Conservation (phyloP, 2,888 invertebrate species). For the Eustalomyia histrio region DNA sequence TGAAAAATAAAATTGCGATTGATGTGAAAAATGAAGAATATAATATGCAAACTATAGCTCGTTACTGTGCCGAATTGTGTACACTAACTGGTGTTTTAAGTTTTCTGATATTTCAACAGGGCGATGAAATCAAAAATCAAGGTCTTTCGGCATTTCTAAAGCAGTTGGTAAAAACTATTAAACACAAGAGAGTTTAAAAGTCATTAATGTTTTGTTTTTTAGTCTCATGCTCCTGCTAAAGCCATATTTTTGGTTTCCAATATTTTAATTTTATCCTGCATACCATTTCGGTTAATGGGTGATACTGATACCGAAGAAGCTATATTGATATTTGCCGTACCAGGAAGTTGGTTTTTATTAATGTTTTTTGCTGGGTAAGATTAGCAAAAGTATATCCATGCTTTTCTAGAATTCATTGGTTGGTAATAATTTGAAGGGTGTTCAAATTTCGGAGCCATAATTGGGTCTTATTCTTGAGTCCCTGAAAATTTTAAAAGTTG, state of each 20-base stretch:
- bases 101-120: slow-evolving; percentile 94
- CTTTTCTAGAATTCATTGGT: too few species aligned
- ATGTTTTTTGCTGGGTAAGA: slow-evolving; percentile 99
- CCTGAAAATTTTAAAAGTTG: too few species aligned
- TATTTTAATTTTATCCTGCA: slow-evolving; percentile 91
- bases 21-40: slow-evolving; percentile 74
- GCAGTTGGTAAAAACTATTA: slow-evolving; percentile 92
- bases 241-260: slow-evolving; percentile 95
- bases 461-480: too few species aligned
- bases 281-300: slow-evolving; percentile 89
- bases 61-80: slow-evolving; percentile 90
- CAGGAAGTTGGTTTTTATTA: slow-evolving; percentile 97
- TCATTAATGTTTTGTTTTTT: slow-evolving; percentile 48
- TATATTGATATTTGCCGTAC: slow-evolving; percentile 93
- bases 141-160: slow-evolving; percentile 93
- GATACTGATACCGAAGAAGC: slow-evolving; percentile 93
- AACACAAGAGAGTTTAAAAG: too few species aligned
- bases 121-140: slow-evolving; percentile 96
- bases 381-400: too few species aligned
- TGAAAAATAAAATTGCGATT: neutral
- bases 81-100: slow-evolving; percentile 92
- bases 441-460: too few species aligned
- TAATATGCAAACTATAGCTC: slow-evolving; percentile 80
- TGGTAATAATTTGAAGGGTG: too few species aligned
- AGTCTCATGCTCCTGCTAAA: slow-evolving; percentile 97